phyloP scores from a whole-genome alignment of 2,888 invertebrate genomes.

The Druceiella hillmani region DNA sequence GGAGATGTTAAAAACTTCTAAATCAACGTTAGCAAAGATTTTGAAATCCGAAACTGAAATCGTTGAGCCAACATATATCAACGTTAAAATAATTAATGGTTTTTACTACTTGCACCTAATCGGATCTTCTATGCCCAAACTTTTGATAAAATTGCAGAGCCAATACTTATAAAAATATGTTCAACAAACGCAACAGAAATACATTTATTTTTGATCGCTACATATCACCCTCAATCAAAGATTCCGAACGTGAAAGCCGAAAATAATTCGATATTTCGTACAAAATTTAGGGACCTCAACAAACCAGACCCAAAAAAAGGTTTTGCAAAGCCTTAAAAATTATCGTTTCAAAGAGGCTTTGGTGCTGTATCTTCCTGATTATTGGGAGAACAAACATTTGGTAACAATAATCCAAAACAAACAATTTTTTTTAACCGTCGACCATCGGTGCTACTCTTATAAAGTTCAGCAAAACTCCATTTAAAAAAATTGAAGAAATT shows the following conservation, averaged over 20 bases:
- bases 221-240: constrained; percentile 30
- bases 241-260: constrained; percentile 27
- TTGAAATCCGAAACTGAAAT: constrained; percentile 17
- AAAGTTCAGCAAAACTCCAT: constrained; percentile 9
- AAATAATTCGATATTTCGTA: constrained; percentile 25
- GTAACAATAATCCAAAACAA: constrained; percentile 22
- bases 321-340: constrained; percentile 27
- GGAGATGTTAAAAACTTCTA: constrained; percentile 20
- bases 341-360: constrained; percentile 28
- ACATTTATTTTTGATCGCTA: constrained; percentile 27
- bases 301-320: constrained; percentile 27
- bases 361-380: constrained; percentile 25
- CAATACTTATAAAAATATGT: constrained; percentile 22
- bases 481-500: constrained; percentile 20
- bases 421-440: constrained; percentile 21
- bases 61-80: constrained; percentile 13
- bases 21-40: constrained; percentile 19
- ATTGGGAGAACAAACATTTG: constrained; percentile 26
- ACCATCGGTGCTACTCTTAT: constrained; percentile 18
- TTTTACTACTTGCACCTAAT: constrained; percentile 23
- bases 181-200: constrained; percentile 19
- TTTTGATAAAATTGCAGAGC: constrained; percentile 23
- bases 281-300: constrained; percentile 27
- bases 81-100: constrained; percentile 25
- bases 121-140: constrained; percentile 17